These are phyloP conservation scores for Pao palembangensis DNA, from an alignment of 2,113 vertebrate genomes.

Conservation along the genomic window DNA sequence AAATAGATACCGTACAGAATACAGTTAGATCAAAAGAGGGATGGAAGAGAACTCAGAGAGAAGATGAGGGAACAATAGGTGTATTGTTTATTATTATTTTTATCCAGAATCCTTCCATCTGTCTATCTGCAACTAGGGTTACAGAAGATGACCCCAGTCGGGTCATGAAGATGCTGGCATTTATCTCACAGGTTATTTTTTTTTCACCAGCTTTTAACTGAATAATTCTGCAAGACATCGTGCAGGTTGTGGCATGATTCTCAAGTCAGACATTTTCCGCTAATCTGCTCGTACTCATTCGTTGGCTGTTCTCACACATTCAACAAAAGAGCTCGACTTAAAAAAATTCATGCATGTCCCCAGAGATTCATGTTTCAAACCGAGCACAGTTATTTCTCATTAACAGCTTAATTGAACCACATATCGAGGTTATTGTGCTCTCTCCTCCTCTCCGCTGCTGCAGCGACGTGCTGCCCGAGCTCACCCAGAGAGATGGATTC, in stretches of 20 bases:
- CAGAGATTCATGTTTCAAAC: conserved; percentile 38
- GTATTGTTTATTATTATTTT: too few species aligned
- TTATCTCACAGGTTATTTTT: too few species aligned
- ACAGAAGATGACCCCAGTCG: too few species aligned
- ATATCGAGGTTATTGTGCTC: conserved; percentile 59
- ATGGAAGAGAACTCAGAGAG: neutral
- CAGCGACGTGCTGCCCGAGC: conserved; percentile 17
- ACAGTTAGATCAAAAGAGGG: neutral
- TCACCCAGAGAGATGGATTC: conserved; percentile 38
- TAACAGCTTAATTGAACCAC: conserved; percentile 61
- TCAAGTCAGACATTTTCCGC: neutral
- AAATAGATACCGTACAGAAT: conserved; percentile 3
- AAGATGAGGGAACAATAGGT: too few species aligned
- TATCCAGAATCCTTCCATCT: too few species aligned
- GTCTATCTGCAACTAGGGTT: too few species aligned
- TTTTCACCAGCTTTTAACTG: too few species aligned
- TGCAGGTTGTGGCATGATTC: conserved; percentile 7
- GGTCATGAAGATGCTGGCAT: too few species aligned
- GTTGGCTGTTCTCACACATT: conserved; percentile 30
- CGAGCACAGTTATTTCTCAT: conserved; percentile 39
- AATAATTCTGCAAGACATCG: too few species aligned
- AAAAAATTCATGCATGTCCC: conserved; percentile 32
- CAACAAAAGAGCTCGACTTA: conserved; percentile 26
- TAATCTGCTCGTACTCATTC: neutral
- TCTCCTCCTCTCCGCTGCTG: conserved; percentile 20